Percentiles rank a stretch among this genome's conserved stretches.
Evolutionary conservation across 2,113 vertebrate genomes (phyloP).

Genomic region (Psittacus erithacus): DNA sequence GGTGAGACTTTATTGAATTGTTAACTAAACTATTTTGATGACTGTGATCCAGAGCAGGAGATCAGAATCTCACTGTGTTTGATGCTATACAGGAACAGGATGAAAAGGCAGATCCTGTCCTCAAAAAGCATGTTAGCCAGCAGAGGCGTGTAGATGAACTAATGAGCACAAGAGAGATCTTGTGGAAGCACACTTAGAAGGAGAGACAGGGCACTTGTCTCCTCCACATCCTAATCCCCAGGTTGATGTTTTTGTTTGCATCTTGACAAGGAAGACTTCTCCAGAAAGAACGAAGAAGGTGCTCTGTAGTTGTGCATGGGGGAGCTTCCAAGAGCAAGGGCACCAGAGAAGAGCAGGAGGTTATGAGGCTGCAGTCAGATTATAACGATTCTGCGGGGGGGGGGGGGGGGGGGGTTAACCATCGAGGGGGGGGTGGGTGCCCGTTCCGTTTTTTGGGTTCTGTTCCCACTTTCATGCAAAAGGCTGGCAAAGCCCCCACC

Average conservation of each 20-base stretch:
- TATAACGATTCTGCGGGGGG: neutral
- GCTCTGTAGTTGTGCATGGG: neutral
- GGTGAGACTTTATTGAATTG: neutral
- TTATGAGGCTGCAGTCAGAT: neutral
- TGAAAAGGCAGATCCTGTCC: neutral
- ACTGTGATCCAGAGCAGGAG: neutral
- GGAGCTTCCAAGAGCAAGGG: neutral
- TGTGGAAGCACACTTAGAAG: neutral
- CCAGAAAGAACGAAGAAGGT: neutral
- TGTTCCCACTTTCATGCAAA: too few species aligned
- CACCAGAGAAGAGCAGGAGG: neutral
- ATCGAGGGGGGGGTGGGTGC: too few species aligned
- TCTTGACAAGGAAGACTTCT: neutral
- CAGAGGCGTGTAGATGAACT: neutral
- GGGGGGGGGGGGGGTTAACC: too few species aligned
- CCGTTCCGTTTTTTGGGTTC: too few species aligned
- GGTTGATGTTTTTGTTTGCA: neutral
- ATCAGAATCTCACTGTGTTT: neutral
- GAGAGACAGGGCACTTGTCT: fast-evolving
- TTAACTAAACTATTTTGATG: neutral
- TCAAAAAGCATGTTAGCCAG: neutral
- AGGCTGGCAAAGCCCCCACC: too few species aligned
- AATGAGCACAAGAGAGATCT: neutral
- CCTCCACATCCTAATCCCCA: neutral
- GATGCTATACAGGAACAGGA: neutral